These are phyloP conservation scores for Callopanchax toddi DNA, from an alignment of 2,113 vertebrate species.

Conservation along the genomic window DNA sequence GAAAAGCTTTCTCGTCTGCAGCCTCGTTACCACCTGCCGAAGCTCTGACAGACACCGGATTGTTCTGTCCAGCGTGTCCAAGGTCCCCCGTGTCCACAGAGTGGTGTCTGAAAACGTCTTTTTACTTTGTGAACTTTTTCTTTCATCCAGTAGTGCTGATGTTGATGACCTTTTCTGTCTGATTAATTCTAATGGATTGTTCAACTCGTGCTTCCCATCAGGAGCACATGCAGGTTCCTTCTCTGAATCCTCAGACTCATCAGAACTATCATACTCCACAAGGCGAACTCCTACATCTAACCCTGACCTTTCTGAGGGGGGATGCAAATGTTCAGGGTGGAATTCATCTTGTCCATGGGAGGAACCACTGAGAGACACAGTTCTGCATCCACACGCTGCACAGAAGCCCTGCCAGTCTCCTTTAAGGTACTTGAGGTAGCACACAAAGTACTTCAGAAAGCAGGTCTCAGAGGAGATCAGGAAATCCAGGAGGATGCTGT, in stretches of 20 bases:
- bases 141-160: background rate
- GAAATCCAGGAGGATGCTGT: slow-evolving; percentile 91
- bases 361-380: background rate
- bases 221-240: background rate
- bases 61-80: slow-evolving; percentile 45
- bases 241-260: slow-evolving; percentile 80
- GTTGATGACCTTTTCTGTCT: background rate
- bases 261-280: slow-evolving; percentile 89
- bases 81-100: too few relatives aligned
- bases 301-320: background rate
- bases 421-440: slow-evolving; percentile 87
- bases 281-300: slow-evolving; percentile 56
- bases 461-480: slow-evolving; percentile 95
- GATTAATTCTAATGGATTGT: background rate
- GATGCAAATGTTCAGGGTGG: background rate
- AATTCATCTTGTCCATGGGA: background rate
- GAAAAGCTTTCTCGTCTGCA: slow-evolving; percentile 88
- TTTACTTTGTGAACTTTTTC: too few relatives aligned
- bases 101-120: too few relatives aligned
- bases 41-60: slow-evolving; percentile 82
- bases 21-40: slow-evolving; percentile 78
- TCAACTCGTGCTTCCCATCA: background rate
- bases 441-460: slow-evolving; percentile 93
- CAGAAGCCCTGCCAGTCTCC: slow-evolving; percentile 82
- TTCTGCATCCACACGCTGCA: slow-evolving; percentile 59